A percentile compares a stretch with the other conserved stretches of the same genome.
Evolutionary conservation across 2,888 invertebrate species (phyloP).

Genomic region (Cyclophora albipunctata): DNA sequence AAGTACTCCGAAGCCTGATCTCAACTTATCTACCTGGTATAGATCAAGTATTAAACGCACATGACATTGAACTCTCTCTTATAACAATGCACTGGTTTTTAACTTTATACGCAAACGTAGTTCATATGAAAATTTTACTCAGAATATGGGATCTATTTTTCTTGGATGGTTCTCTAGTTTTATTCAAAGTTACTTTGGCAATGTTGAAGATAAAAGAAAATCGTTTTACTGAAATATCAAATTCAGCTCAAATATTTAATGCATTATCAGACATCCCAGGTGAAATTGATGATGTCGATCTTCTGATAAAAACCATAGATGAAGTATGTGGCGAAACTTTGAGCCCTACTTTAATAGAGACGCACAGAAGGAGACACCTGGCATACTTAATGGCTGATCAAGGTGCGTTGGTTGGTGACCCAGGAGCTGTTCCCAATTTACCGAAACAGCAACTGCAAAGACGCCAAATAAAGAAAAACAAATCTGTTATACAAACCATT

Average conservation of each 20-base stretch:
- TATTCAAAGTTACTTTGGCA: constrained; percentile 95
- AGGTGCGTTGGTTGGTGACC: constrained; percentile 93
- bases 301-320: constrained; percentile 83
- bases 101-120: constrained; percentile 96
- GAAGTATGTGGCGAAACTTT: constrained; percentile 86
- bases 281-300: constrained; percentile 92
- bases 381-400: constrained; percentile 98
- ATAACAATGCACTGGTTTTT: constrained; percentile 99
- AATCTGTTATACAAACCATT: constrained; percentile 92
- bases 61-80: constrained; percentile 95
- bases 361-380: constrained; percentile 91
- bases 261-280: constrained; percentile 97
- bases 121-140: constrained; percentile 93
- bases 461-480: constrained; percentile 91
- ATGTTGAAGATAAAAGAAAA: constrained; percentile 89
- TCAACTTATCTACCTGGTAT: constrained; percentile 92
- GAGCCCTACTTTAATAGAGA: constrained; percentile 89
- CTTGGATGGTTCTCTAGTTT: constrained; percentile 93
- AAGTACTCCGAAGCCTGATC: constrained; percentile 94
- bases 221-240: constrained; percentile 89
- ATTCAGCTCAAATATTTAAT: constrained; percentile 98
- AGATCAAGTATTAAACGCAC: constrained; percentile 92
- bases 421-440: constrained; percentile 90
- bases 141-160: constrained; percentile 98
- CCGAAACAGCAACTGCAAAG: constrained; percentile 93